Conservation (phyloP, 2,797 vertebrate species). For the Macropodus opercularis region DNA sequence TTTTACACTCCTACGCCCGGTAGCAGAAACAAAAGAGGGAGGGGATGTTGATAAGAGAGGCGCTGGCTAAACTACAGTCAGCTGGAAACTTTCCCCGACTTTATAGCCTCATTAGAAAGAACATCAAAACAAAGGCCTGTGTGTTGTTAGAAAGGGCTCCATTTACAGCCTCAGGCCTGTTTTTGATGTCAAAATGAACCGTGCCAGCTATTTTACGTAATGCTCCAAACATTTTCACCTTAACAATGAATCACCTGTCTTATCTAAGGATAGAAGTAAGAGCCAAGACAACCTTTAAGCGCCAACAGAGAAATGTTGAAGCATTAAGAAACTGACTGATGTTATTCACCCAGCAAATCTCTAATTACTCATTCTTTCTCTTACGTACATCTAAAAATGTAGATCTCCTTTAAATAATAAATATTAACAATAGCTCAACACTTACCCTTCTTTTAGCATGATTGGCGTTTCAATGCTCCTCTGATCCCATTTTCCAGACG, state of each 20-base stretch:
- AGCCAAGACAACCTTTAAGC: neutral
- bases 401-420: too few relatives aligned
- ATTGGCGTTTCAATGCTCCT: slow-evolving; percentile 97
- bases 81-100: slow-evolving; percentile 31
- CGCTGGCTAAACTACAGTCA: slow-evolving; percentile 31
- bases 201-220: neutral
- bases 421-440: slow-evolving; percentile 30
- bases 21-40: slow-evolving; percentile 86
- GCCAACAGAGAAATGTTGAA: slow-evolving; percentile 3
- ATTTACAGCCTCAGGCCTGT: slow-evolving; percentile 5
- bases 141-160: slow-evolving; percentile 14
- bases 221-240: neutral
- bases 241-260: too few relatives aligned
- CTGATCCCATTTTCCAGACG: slow-evolving; percentile 96
- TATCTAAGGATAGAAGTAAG: neutral
- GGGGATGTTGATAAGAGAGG: slow-evolving; percentile 60
- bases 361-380: too few relatives aligned
- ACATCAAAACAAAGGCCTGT: slow-evolving; percentile 23
- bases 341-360: too few relatives aligned
- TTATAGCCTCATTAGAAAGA: slow-evolving; percentile 35
- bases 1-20: slow-evolving; percentile 89
- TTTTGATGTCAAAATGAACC: slow-evolving; percentile 6
- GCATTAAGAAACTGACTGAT: neutral
- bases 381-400: too few relatives aligned
- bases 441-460: slow-evolving; percentile 97